phyloP scores from a whole-genome alignment of 2,888 invertebrate species.

The Lasioglossum villosulum region DNA sequence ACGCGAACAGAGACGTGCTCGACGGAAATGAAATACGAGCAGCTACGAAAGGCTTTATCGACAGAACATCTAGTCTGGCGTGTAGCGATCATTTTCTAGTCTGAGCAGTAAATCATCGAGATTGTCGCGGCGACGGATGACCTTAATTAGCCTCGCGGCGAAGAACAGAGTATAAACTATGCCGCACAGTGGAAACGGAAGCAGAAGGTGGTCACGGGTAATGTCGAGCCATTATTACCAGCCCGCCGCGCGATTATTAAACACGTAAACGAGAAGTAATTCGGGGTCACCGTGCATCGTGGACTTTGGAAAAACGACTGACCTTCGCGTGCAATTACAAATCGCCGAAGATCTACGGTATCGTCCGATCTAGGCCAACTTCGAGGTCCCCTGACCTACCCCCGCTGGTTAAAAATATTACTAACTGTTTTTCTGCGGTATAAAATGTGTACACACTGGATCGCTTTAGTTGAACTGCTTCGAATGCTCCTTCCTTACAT shows the following conservation, averaged over 20 bases:
- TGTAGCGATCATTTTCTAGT: constrained; percentile 18
- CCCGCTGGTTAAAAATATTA: background rate
- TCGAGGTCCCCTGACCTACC: background rate
- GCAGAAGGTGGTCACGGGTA: constrained; percentile 42
- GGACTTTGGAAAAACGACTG: background rate
- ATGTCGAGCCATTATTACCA: constrained; percentile 27
- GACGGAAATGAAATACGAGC: background rate
- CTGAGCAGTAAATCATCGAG: constrained; percentile 60
- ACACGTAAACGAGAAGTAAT: constrained; percentile 23
- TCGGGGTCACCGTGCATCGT: background rate
- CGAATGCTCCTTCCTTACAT: background rate
- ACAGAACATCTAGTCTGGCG: constrained; percentile 39
- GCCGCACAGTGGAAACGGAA: constrained; percentile 52
- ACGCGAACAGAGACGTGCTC: background rate
- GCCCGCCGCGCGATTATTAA: constrained; percentile 22
- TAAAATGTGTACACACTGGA: background rate
- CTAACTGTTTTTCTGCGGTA: background rate
- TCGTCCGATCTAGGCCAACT: constrained; percentile 19
- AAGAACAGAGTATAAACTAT: constrained; percentile 49
- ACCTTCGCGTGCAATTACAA: background rate
- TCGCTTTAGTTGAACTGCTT: too few relatives aligned
- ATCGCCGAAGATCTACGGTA: constrained; percentile 25
- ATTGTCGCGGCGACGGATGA: constrained; percentile 54
- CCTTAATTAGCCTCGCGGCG: constrained; percentile 65
- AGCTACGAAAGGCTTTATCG: constrained; percentile 37